phyloP scores from a whole-genome alignment of 1,140 invertebrate species.

The Gonatopus flavifemur region DNA sequence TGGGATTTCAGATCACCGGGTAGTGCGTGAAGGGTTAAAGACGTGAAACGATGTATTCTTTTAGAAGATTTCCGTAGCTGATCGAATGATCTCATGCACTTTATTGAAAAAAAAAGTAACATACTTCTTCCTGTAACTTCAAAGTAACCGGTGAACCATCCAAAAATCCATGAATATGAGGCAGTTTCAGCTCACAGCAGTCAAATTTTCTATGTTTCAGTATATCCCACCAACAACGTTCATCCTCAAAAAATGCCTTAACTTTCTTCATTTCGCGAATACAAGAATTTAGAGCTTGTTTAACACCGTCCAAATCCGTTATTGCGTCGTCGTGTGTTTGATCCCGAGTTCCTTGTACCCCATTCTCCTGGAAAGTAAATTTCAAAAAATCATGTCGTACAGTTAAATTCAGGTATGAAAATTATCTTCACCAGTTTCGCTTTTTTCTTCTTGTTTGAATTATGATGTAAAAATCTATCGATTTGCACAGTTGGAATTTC shows the following conservation, averaged over 20 bases:
- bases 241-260: conserved; percentile 19
- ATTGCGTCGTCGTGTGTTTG: neutral
- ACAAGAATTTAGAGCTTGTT: conserved; percentile 8
- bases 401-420: too few species aligned
- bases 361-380: conserved; percentile 2
- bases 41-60: too few species aligned
- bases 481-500: too few species aligned
- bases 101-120: too few species aligned
- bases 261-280: conserved; percentile 18
- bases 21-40: too few species aligned
- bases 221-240: conserved; percentile 23
- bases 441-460: too few species aligned
- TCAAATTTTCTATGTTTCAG: conserved; percentile 9
- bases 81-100: too few species aligned
- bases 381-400: too few species aligned
- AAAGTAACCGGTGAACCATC: conserved; percentile 27
- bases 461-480: too few species aligned
- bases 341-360: neutral
- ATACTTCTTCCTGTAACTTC: conserved; percentile 23
- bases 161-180: conserved; percentile 32
- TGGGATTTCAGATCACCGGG: too few species aligned
- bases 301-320: conserved; percentile 11
- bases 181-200: conserved; percentile 26
- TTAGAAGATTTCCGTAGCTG: too few species aligned
- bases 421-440: too few species aligned